Conservation (phyloP, 1,140 invertebrate genomes). For the Gryon sp. region DNA sequence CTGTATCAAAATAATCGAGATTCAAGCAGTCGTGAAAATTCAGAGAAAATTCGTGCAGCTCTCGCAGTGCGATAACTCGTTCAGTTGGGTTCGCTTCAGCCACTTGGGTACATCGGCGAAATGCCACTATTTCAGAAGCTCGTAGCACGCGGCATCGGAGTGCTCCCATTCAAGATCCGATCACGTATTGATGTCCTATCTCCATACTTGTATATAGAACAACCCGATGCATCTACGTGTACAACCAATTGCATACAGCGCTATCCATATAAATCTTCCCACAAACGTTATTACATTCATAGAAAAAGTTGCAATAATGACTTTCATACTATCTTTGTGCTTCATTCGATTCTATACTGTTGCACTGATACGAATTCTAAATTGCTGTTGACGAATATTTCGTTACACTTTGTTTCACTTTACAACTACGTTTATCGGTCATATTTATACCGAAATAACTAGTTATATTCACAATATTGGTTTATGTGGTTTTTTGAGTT, state of each 20-base stretch:
- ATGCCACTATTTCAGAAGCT: constrained; percentile 39
- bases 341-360: constrained; percentile 2
- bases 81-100: constrained; percentile 34
- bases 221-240: constrained; percentile 44
- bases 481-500: too few species aligned
- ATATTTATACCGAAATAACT: too few species aligned
- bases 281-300: constrained; percentile 32
- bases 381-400: constrained; percentile 6
- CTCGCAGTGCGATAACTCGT: constrained; percentile 35
- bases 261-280: constrained; percentile 19
- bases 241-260: constrained; percentile 14
- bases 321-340: not conserved
- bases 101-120: constrained; percentile 44
- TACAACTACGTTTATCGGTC: too few species aligned
- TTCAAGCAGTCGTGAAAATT: constrained; percentile 46
- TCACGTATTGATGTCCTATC: constrained; percentile 52
- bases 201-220: constrained; percentile 44
- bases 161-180: constrained; percentile 43
- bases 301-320: constrained; percentile 15
- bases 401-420: not conserved
- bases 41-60: constrained; percentile 17
- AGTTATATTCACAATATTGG: too few species aligned
- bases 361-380: not conserved
- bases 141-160: constrained; percentile 10
- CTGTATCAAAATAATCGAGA: constrained; percentile 30